Evolutionary conservation across 23 tunicate species (phyloP), one percentile per base, ranked within the genome.

Genomic region (Aplidium turbinatum): DNA sequence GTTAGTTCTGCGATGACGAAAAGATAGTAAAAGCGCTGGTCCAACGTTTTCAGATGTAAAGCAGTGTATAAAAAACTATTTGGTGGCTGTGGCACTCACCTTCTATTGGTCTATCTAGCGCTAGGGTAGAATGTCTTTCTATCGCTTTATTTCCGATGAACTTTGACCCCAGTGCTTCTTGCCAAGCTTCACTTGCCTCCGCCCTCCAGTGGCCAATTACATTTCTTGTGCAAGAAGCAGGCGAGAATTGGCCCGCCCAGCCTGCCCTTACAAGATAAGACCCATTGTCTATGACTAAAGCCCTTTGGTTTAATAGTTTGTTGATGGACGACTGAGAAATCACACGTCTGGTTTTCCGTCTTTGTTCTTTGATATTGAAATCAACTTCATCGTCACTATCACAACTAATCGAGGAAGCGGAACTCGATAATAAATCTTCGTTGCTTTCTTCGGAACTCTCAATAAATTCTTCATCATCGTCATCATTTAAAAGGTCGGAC

Each of bases 141-240:
- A 88, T 68, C 29, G 95, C 95, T 22, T 57, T 62, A 36, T 81
- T 82, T 25, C 95, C 95, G 31, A 80, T 46, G 72, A 88, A 88
- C 72, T 61, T 81, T 47, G 84, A 85, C 71, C 87, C 95, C 52
- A 73, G 46, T 2, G 73, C 64, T 35, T 75, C 78, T 16, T 69
- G 77, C 77, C 81, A 87, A 21, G 82, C 95, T 53, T 87, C 87
- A 47, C 95, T 82, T 52, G 80, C 77, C 48, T 87, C 87, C 33
- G 95, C 78, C 54, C 87, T 69, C 95, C 87, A 81, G 68, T 64
- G 57, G 30, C 95, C 95, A 19, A 76, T 53, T 27, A 87, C 71
- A 58, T 81, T 87, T 35, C 87, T 54, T 33, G 23, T 32, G 51
- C 24, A 24, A 33, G 75, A 52, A 38, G 58, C 45, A 1, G 95